phyloP scores from a whole-genome alignment of 2,888 invertebrate genomes.

The Zootermopsis nevadensis region DNA sequence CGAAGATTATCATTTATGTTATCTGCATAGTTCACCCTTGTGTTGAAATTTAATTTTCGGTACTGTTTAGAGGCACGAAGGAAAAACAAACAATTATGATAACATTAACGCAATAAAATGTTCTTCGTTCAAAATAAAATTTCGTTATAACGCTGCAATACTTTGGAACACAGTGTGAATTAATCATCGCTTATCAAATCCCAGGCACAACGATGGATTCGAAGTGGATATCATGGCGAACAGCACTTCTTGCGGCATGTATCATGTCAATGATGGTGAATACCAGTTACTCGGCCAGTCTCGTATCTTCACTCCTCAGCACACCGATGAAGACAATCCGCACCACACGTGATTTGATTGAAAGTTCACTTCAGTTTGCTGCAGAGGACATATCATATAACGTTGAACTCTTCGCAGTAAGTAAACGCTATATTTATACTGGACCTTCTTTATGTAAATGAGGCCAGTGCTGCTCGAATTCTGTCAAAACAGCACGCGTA shows the following conservation, averaged over 20 bases:
- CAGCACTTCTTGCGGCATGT: conserved; percentile 34
- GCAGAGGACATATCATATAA: conserved; percentile 44
- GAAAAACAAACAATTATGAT: too few species aligned
- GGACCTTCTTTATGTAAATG: not conserved
- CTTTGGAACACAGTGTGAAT: too few species aligned
- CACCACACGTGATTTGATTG: conserved; percentile 40
- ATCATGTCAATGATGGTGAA: conserved; percentile 42
- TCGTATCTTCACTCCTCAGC: conserved; percentile 44
- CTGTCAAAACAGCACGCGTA: too few species aligned
- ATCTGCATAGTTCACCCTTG: too few species aligned
- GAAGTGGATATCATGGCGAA: conserved; percentile 41
- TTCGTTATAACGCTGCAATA: too few species aligned
- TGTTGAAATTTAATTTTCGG: too few species aligned
- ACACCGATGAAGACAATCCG: conserved; percentile 37
- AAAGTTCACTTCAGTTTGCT: conserved; percentile 35
- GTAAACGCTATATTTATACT: not conserved
- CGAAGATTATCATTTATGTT: too few species aligned
- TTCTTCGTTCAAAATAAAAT: too few species aligned
- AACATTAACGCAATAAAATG: too few species aligned
- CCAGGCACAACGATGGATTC: conserved; percentile 45
- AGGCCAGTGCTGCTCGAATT: too few species aligned
- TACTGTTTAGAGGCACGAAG: too few species aligned
- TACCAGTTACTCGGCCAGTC: conserved; percentile 41
- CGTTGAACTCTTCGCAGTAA: conserved; percentile 27
- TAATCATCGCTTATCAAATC: too few species aligned